phyloP scores from a whole-genome alignment of 2,888 invertebrate species.

The Xestia rhomboidea region DNA sequence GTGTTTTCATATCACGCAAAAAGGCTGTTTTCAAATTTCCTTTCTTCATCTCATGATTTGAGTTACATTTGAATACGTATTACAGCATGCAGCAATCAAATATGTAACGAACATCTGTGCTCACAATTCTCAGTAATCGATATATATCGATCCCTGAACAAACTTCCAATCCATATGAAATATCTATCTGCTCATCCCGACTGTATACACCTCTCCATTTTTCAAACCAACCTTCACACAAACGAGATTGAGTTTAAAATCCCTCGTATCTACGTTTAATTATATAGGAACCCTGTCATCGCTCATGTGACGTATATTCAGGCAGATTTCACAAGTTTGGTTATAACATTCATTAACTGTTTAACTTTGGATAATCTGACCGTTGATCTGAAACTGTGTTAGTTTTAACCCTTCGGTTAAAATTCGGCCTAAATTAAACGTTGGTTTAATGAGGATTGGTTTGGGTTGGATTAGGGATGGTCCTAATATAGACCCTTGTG shows the following conservation, averaged over 20 bases:
- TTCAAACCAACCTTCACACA: conserved; percentile 23
- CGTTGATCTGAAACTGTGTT: conserved; percentile 58
- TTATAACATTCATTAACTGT: conserved; percentile 60
- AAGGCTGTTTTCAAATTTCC: not conserved
- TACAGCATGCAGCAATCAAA: conserved; percentile 21
- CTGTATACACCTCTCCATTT: conserved; percentile 2
- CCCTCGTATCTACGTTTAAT: conserved; percentile 25
- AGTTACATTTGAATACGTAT: not conserved
- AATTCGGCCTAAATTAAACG: conserved; percentile 53
- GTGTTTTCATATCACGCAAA: not conserved
- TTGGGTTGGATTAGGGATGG: conserved; percentile 48
- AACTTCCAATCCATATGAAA: conserved; percentile 34
- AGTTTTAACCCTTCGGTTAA: conserved; percentile 62
- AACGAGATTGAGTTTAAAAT: conserved; percentile 15
- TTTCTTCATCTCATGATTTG: not conserved
- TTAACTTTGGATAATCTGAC: conserved; percentile 62
- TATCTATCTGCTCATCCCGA: conserved; percentile 35
- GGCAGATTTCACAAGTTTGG: conserved; percentile 59
- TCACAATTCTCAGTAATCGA: conserved; percentile 37
- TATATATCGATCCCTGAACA: conserved; percentile 43
- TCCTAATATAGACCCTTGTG: conserved; percentile 44
- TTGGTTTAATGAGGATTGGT: conserved; percentile 57
- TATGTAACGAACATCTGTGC: conserved; percentile 28
- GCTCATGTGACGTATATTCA: conserved; percentile 34
- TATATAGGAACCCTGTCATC: conserved; percentile 45